Base-by-base conservation (phyloP, 2,797 vertebrate species). In the Poecile montanus region DNA sequence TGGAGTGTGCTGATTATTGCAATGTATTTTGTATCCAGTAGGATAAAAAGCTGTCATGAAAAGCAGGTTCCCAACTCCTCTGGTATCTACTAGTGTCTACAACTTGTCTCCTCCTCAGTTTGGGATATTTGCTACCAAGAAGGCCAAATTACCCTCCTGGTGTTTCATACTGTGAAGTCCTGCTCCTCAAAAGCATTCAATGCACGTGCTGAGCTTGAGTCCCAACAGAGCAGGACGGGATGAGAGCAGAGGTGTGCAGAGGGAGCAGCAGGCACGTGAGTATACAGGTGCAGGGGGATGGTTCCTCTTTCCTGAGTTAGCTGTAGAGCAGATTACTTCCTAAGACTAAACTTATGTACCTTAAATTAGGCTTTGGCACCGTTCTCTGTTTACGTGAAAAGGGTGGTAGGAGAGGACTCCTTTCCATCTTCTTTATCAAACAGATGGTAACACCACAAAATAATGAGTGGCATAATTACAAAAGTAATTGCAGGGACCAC, bases 401-500 rank as follows among this genome's bases (percentile, higher is more conserved):
- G 21, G 19, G 40, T 21, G n/a, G 27, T 36, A 27, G 21, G 26
- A 83, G 23, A 47, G 13, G 38, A 84, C 16, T 40, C 53, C 27
- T 63, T 70, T n/a, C 16, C 32, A 30, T 34, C 30, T 3, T 84
- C 79, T 61, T 82, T 48, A 67, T 42, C 38, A 56, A 82, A 61
- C 19, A 32, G 66, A 67, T 3, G 17, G 20, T 17, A 89, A 70
- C 13, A 38, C 3, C 21, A 38, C 56, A 76, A 89, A 87, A 30
- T 13, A 63, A 66, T 0, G 1, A 47, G 42, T 27, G 66, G 44
- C 0, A 1, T 17, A 40, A 50, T 23, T n/a, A 67, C 57, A 93
- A 60, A 79, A 80, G 36, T 30, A 68, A 40, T 6, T 27, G 44
- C 17, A 78, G 66, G 42, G 15, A 68, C 19, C 13, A 2, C 22